Evolutionary conservation across 2,888 invertebrate genomes (phyloP), one percentile per base, ranked within the genome.

Genomic region (Brenthis daphne): DNA sequence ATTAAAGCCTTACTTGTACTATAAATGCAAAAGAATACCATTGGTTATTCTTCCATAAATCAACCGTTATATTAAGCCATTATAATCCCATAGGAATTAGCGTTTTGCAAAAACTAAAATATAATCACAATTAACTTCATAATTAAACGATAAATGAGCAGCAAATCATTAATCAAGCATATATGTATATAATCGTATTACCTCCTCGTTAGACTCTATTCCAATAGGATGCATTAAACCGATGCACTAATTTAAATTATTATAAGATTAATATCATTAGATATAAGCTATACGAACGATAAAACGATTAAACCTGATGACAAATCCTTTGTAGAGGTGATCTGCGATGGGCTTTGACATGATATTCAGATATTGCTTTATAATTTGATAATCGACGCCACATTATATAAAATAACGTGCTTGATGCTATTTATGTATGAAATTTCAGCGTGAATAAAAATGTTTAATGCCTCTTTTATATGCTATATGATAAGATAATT

Each of bases 291-390:
- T 57, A 37, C 16, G 16, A 20, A 58, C 66, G 53, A 47, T 71
- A 69, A 69, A 64, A 64, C 57, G 57, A 64, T 71, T 69, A 72
- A 57, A 57, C 57, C 64, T 66, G 58, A 48, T 64, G 64, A 69
- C 66, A 60, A 69, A 72, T 69, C 69, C 71, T 72, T 72, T 69
- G 71, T 66, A 47, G 48, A 64, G 51, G 64, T 69, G 55, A 60
- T 24, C 51, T 55, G 48, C 51, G 51, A 55, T 66, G 53, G 37
- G 70, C 58, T 67, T 64, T 65, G 68, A 66, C 57, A 50, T 71
- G 56, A 61, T 65, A 50, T 29, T 43, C 48, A 66, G 37, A 66
- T 60, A 64, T 70, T 58, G 66, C 65, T 64, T 69, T 71, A 63
- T 57, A 64, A 63, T 68, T 60, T 57, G 61, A 61, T 48, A 55